Evolutionary conservation across 2,888 invertebrate species (phyloP).

Genomic region (Eilema depressum): DNA sequence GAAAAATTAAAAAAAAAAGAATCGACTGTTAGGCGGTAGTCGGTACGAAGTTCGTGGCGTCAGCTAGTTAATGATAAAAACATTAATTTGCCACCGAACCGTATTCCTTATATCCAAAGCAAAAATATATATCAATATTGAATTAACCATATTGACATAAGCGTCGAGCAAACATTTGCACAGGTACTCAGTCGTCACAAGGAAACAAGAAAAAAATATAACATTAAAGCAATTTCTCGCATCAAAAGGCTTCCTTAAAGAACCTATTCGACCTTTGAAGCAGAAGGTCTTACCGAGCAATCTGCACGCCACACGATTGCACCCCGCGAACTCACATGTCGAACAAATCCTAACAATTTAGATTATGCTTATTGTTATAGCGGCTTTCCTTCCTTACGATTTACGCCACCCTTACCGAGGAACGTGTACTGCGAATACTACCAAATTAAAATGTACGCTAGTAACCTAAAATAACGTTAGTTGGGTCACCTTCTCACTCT

Average conservation of each 20-base stretch:
- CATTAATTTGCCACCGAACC: neutral
- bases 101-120: neutral
- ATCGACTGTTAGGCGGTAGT: no score
- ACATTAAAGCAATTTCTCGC: slow-evolving; percentile 39
- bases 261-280: slow-evolving; percentile 30
- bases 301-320: slow-evolving; percentile 52
- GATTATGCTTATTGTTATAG: slow-evolving; percentile 75
- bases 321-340: slow-evolving; percentile 57
- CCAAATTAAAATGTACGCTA: slow-evolving; percentile 45
- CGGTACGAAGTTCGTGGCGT: no score
- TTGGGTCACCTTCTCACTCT: neutral
- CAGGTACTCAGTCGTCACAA: slow-evolving; percentile 18
- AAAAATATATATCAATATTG: slow-evolving; percentile 8
- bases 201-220: slow-evolving; percentile 29
- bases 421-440: slow-evolving; percentile 32
- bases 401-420: slow-evolving; percentile 57
- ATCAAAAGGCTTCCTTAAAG: slow-evolving; percentile 33
- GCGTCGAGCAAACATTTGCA: slow-evolving; percentile 18
- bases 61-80: no score
- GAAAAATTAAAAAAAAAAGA: no score
- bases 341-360: slow-evolving; percentile 69
- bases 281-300: slow-evolving; percentile 44
- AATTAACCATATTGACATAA: slow-evolving; percentile 26
- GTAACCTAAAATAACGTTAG: neutral
- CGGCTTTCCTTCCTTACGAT: slow-evolving; percentile 56